Base-by-base conservation (phyloP, 1,140 invertebrate species). In the Carposina sasakii region DNA sequence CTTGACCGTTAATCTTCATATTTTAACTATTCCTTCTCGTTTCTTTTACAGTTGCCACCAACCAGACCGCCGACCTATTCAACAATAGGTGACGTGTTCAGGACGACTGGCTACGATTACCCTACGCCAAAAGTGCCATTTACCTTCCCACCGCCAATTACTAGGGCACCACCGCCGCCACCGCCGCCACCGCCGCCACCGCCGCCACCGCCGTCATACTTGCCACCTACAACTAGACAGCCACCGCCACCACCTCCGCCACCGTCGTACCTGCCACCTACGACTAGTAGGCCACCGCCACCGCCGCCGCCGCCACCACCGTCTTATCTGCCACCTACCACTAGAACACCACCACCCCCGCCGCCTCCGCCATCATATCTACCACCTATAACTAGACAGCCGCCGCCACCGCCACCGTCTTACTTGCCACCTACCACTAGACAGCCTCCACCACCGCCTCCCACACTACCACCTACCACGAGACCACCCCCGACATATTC, bases 261-360 rank as follows among this genome's bases (percentile, higher is more conserved):
- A n/a, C 19, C 37, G 9, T 6, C 17, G 10, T 20, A 9, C 3
- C 36, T 20, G 9, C 36, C 36, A 8, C 50, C 50, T 13, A 21
- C 43, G 4, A 52, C 50, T 6, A 49, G 21, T 3, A 41, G 47
- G 16, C 15, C 20, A 12, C 33, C 47, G 20, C 53, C 45, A 40
- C 48, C 51, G 13, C 41, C 58, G 0, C 48, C 45, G 8, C 34
- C 51, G 26, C 48, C 52, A 1, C 39, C 21, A 39, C 30, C 28
- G 39, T 46, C 52, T 19, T 49, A 54, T 6, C 62, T 59, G 10
- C 49, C 56, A 26, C 47, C 58, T 1, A 59, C 47, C 19, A 26
- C 34, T n/a, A 21, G 13, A 47, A 41, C 31, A 49, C 46, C 19
- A 37, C 55, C 23, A 23, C 20, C 42, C 6, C 24, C 24, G 6